Evolutionary conservation across 2,113 vertebrate species (phyloP).

Genomic region (Pardalotus punctatus): DNA sequence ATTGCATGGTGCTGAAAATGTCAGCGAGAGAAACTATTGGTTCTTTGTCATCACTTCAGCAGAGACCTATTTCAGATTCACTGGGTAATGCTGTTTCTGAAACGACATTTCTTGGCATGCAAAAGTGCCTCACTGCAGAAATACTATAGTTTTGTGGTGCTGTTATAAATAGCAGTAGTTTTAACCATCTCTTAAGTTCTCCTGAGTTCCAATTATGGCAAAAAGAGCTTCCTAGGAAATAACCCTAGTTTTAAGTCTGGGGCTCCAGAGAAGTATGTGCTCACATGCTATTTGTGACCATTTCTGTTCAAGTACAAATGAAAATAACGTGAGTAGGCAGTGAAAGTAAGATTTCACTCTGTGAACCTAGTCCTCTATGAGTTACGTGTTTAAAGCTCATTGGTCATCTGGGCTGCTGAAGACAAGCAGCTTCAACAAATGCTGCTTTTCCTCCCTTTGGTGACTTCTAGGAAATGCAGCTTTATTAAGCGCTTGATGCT

Average conservation of each 20-base stretch:
- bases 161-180: background rate
- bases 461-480: slow-evolving; percentile 16
- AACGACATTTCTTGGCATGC: background rate
- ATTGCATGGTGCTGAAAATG: background rate
- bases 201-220: background rate
- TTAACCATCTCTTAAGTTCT: background rate
- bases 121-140: background rate
- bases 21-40: background rate
- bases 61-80: background rate
- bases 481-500: background rate
- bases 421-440: background rate
- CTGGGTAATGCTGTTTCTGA: background rate
- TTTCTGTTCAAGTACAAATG: background rate
- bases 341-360: background rate
- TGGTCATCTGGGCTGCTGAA: background rate
- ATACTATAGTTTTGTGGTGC: background rate
- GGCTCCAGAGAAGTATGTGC: background rate
- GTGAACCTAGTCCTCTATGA: background rate
- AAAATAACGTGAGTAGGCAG: background rate
- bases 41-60: background rate
- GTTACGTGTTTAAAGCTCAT: background rate
- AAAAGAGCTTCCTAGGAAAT: background rate
- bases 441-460: background rate
- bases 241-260: background rate
- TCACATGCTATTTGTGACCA: background rate